A percentile compares a stretch with the other conserved stretches of the same genome.
These are phyloP conservation scores for Poecilia picta DNA, from an alignment of 2,797 vertebrate species.

Conservation along the genomic window DNA sequence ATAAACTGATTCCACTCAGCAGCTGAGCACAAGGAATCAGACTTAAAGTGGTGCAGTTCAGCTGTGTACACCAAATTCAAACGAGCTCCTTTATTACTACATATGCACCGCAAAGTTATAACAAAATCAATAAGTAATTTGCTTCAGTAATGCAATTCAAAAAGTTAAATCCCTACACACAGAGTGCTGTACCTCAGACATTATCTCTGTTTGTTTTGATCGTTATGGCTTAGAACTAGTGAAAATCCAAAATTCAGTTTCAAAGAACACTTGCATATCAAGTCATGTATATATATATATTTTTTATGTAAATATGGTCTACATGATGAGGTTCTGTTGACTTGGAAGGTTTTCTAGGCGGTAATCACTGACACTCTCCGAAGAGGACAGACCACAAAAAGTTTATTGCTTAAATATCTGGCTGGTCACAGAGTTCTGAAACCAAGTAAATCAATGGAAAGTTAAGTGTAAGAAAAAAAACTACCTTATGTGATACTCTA, in stretches of 20 bases:
- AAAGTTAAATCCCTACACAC: not conserved
- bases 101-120: not conserved
- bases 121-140: not conserved
- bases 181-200: not conserved
- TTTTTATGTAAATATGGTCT: not conserved
- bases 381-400: not conserved
- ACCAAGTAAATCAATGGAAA: not conserved
- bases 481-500: not conserved
- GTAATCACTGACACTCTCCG: not conserved
- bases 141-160: not conserved
- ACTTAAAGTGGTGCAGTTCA: slow-evolving; percentile 48
- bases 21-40: slow-evolving; percentile 34
- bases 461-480: not conserved
- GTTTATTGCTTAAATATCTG: slow-evolving; percentile 3
- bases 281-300: no score
- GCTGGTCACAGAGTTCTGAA: not conserved
- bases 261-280: not conserved
- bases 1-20: slow-evolving; percentile 27
- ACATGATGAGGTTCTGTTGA: not conserved
- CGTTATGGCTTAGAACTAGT: not conserved
- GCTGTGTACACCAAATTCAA: slow-evolving; percentile 30
- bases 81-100: slow-evolving; percentile 21
- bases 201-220: not conserved
- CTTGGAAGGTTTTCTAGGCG: not conserved
- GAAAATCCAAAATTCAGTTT: not conserved